phyloP scores from a whole-genome alignment of 92 coral and sea anemone genomes.

The Zoanthus solanderi region DNA sequence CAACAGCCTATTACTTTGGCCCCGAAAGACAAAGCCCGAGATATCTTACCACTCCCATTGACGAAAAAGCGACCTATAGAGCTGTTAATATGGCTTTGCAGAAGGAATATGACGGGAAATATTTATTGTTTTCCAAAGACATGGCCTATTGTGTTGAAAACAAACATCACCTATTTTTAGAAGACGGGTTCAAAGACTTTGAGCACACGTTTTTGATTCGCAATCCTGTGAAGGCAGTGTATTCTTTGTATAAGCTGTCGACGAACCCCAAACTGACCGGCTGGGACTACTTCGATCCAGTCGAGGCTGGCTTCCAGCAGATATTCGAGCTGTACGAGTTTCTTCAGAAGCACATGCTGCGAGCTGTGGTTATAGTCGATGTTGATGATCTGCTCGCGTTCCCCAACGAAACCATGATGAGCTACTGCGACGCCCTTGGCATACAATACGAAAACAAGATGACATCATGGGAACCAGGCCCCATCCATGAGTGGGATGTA shows the following conservation, averaged over 20 bases:
- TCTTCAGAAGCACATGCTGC: conserved; percentile 70
- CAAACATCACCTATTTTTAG: conserved; percentile 75
- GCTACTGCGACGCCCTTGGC: conserved; percentile 92
- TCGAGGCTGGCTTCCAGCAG: conserved; percentile 93
- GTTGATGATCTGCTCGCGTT: conserved; percentile 91
- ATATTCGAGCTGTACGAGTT: conserved; percentile 84
- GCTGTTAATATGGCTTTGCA: conserved; percentile 70
- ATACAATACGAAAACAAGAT: conserved; percentile 82
- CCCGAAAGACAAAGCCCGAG: conserved; percentile 87
- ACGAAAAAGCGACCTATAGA: conserved; percentile 78
- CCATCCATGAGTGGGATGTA: conserved; percentile 86
- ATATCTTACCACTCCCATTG: conserved; percentile 70
- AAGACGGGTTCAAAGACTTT: conserved; percentile 81
- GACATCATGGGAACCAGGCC: conserved; percentile 95
- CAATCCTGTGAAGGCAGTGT: conserved; percentile 81
- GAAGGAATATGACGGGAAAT: conserved; percentile 85
- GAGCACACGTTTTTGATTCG: conserved; percentile 92
- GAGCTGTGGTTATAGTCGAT: conserved; percentile 85
- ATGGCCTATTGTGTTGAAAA: conserved; percentile 92
- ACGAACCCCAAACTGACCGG: conserved; percentile 96
- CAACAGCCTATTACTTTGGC: conserved; percentile 87
- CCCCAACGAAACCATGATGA: conserved; percentile 82
- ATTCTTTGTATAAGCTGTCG: conserved; percentile 85
- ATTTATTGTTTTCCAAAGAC: conserved; percentile 91
- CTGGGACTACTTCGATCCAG: conserved; percentile 91